Conservation (phyloP, 2,113 vertebrate genomes). For the Psophia crepitans region DNA sequence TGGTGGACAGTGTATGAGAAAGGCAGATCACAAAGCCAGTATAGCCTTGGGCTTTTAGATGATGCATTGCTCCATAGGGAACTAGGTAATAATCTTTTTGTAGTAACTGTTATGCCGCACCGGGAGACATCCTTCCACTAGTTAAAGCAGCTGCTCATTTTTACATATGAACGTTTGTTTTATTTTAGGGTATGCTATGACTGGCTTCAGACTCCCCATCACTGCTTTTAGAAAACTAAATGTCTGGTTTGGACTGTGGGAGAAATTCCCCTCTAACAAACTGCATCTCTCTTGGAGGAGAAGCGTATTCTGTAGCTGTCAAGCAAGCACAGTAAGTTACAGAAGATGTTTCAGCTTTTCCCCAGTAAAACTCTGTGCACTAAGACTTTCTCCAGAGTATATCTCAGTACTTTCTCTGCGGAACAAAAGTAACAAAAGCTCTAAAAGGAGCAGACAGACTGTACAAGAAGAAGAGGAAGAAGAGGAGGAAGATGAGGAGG, state of each 20-base stretch:
- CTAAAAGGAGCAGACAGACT: constrained; percentile 72
- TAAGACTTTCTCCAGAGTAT: constrained; percentile 58
- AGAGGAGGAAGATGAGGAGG: constrained; percentile 61
- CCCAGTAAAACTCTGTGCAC: constrained; percentile 28
- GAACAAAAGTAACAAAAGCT: constrained; percentile 84
- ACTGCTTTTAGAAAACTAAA: constrained; percentile 66
- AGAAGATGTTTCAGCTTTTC: constrained; percentile 48
- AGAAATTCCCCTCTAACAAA: constrained; percentile 48
- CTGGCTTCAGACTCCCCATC: constrained; percentile 59
- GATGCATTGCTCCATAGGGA: not conserved
- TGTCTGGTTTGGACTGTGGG: constrained; percentile 66
- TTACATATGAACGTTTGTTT: not conserved
- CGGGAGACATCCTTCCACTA: not conserved
- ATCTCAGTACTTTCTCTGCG: constrained; percentile 69
- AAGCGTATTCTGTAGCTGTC: constrained; percentile 42
- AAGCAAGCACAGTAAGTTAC: constrained; percentile 32
- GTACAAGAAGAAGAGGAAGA: constrained; percentile 73
- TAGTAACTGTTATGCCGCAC: not conserved
- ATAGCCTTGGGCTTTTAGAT: not conserved
- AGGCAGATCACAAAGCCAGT: not conserved
- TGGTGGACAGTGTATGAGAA: not conserved
- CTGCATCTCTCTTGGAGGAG: constrained; percentile 54
- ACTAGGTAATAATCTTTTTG: not conserved
- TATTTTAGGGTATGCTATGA: constrained; percentile 69
- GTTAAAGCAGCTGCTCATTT: not conserved